Base-by-base conservation (phyloP, 2,888 invertebrate species). In the Platycnemis pennipes region DNA sequence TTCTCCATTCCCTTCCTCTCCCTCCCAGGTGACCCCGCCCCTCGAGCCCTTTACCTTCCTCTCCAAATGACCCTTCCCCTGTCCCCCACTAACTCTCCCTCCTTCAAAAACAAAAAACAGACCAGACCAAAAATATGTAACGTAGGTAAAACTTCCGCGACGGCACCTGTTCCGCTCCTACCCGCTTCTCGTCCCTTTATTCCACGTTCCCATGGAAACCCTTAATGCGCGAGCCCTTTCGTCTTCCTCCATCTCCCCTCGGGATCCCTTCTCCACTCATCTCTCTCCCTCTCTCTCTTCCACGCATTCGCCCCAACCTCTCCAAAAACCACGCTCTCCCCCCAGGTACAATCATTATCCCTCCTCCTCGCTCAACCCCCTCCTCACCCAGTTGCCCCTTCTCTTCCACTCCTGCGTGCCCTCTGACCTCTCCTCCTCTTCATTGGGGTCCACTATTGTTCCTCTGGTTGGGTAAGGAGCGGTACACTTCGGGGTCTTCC, bases 161-260 rank as follows among this genome's bases (percentile, higher is more conserved):
- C 63, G n/a, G 63, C 63, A 77, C 77, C 77, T 77, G 77, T 77
- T 77, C 77, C 77, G 77, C 77, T 37, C 13, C 77, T 1, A 16
- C 77, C n/a, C 37, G 26, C 31, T 77, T 77, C 26, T 77, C 31
- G 37, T 16, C 37, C 77, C 77, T 77, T 77, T 77, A 31, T 37
- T 77, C 77, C 31, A 31, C 37, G 77, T 77, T 77, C 77, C 77
- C 77, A 77, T 77, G 77, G 77, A 77, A 77, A 77, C 77, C 77
- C 37, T 77, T 77, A 13, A 77, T 13, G 37, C 13, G 77, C 69
- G 77, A 37, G 77, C 8, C 37, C 13, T 37, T 37, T 31, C 77
- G 13, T 13, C 49, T n/a, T 16, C 37, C 13, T 37, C 31, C 49
- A 16, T 19, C 3, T 49, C 49, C 49, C 2, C 2, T 19, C 49